Conservation (phyloP, 2,888 invertebrate species). For the Labia minor region DNA sequence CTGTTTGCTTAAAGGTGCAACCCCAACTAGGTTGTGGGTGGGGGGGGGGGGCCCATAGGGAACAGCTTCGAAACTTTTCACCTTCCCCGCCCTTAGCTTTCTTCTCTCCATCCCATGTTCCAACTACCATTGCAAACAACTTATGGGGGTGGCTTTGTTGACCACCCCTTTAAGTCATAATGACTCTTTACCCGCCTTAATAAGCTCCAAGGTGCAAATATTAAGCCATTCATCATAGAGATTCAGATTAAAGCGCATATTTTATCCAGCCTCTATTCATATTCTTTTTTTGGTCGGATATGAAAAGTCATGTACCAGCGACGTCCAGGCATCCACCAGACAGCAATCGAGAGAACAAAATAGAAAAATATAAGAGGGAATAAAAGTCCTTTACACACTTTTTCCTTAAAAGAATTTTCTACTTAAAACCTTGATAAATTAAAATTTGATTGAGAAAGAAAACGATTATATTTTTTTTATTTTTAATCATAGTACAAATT, state of each 20-base stretch:
- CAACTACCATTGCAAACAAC: no score
- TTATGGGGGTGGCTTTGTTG: not conserved
- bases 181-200: not conserved
- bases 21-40: not conserved
- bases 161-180: not conserved
- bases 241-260: not conserved
- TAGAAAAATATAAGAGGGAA: no score
- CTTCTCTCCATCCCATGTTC: no score
- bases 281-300: not conserved
- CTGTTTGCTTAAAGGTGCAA: slow-evolving; percentile 13
- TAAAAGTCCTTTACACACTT: no score
- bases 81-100: not conserved
- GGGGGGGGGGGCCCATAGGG: not conserved
- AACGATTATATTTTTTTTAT: no score
- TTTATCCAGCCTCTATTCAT: not conserved
- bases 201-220: not conserved
- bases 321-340: not conserved
- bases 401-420: no score
- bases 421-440: no score
- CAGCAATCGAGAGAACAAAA: no score
- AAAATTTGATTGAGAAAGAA: no score
- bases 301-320: not conserved
- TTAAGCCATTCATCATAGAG: not conserved
- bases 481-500: no score
- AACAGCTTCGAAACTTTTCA: not conserved